Evolutionary conservation across 2,113 vertebrate species (phyloP).

Genomic region (Atractosteus spatula): DNA sequence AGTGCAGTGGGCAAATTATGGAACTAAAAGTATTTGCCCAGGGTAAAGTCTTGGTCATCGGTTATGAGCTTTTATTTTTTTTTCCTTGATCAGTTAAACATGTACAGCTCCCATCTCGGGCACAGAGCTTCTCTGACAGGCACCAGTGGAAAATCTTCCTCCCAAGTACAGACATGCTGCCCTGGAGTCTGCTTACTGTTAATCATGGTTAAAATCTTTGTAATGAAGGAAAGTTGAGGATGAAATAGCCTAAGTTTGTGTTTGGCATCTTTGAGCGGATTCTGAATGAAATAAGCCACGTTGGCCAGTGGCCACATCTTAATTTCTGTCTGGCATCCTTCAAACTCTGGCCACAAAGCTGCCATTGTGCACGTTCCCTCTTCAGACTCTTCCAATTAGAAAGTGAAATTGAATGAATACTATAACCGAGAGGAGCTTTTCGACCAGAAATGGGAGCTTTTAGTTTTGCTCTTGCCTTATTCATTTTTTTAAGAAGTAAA

Average conservation of each 20-base stretch:
- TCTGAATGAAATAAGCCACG: constrained; percentile 60
- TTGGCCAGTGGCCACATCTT: constrained; percentile 75
- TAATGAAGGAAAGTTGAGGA: constrained; percentile 43
- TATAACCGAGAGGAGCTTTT: constrained; percentile 36
- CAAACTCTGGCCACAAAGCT: constrained; percentile 75
- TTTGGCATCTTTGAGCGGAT: constrained; percentile 56
- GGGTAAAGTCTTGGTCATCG: constrained; percentile 19
- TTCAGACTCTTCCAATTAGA: constrained; percentile 75
- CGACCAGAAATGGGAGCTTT: not conserved
- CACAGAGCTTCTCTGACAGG: not conserved
- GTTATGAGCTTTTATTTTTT: constrained; percentile 30
- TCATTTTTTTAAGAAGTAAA: not conserved
- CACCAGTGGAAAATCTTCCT: constrained; percentile 17
- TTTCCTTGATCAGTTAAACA: constrained; percentile 19
- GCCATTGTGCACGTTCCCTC: constrained; percentile 72
- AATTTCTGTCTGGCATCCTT: constrained; percentile 71
- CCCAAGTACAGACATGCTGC: constrained; percentile 27
- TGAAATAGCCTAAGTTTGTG: constrained; percentile 48
- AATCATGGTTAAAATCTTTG: constrained; percentile 51
- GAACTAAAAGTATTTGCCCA: constrained; percentile 45
- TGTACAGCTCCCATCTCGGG: not conserved
- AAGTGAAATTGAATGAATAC: constrained; percentile 64
- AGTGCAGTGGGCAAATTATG: constrained; percentile 44
- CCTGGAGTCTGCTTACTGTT: constrained; percentile 49
- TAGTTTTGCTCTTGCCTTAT: constrained; percentile 5